Evolutionary conservation across 2,797 vertebrate genomes (phyloP), one percentile per base, ranked within the genome.

Genomic region (Pyrocephalus nanus): DNA sequence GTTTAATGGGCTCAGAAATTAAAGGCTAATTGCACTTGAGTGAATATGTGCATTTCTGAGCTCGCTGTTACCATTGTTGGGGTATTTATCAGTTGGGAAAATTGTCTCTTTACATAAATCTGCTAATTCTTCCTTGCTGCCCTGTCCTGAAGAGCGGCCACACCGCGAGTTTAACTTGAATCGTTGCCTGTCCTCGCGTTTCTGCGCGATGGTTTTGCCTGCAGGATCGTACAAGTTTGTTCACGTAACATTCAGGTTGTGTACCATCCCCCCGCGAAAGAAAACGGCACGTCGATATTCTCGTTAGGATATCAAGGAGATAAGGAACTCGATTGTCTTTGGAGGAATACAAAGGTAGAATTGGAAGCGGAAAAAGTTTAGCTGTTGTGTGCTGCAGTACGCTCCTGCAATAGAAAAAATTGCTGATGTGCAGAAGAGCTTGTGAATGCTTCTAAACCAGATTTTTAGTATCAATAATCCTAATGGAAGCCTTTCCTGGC

Each of bases 1-100:
- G 93, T 93, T 95, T 95, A 93, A 90, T 94, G 91, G 88, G 54
- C 95, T 94, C 88, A 88, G 79, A 96, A 96, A 97, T 96, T 91
- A 96, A 95, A 90, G 78, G 67, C 90, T 96, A 95, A 97, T 96
- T 96, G 86, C 94, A 82, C 71, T 94, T 88, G 74, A 92, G 64
- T 86, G 88, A 95, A 61, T 94, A 83, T 75, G 51, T 89, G 83
- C 79, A 86, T 94, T 92, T 90, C 84, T 61, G 91, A 96, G 65
- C 62, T 76, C 54, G 66, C 21, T 16, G 77, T 92, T 96, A 51
- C 76, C 60, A 69, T 78, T 83, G 58, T 57, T 84, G 93, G 54
- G 71, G 64, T 89, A 92, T 93, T 93, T 92, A 82, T 90, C 67
- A 64, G 69, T 89, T 90, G 3, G 11, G 64, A 71, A 94, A 91